phyloP scores from a whole-genome alignment of 2,113 vertebrate genomes.

The Tylochromis polylepis region DNA sequence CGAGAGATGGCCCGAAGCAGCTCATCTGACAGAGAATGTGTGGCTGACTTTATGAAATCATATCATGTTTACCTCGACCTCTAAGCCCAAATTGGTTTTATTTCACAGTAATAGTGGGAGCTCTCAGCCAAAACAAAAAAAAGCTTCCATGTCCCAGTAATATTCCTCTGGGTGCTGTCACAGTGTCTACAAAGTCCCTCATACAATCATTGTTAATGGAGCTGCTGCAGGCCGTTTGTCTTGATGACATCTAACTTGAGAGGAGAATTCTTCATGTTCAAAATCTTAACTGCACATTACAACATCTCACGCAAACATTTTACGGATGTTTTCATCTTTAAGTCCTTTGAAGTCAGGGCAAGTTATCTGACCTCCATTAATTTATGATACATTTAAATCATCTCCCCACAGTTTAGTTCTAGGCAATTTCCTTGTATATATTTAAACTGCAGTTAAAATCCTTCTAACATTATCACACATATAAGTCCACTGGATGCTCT shows the following conservation, averaged over 20 bases:
- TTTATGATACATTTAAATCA: neutral
- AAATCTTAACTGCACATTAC: neutral
- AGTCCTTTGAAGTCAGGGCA: neutral
- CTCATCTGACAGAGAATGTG: constrained; percentile 10
- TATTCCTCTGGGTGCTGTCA: constrained; percentile 30
- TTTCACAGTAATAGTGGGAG: constrained; percentile 15
- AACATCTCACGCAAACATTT: neutral
- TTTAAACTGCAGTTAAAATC: neutral
- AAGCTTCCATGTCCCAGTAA: constrained; percentile 21
- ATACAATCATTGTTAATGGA: constrained; percentile 30
- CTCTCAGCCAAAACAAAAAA: constrained; percentile 9
- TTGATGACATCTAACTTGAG: constrained; percentile 8
- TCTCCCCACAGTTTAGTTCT: neutral
- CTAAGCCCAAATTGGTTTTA: constrained; percentile 29
- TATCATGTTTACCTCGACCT: constrained; percentile 44
- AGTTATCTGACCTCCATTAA: neutral
- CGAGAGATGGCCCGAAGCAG: constrained; percentile 23
- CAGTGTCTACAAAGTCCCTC: neutral
- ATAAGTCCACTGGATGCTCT: neutral
- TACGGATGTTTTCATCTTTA: neutral
- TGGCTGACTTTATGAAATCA: constrained; percentile 34
- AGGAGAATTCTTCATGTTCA: neutral
- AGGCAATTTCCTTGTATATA: neutral
- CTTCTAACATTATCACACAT: neutral
- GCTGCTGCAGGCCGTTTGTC: constrained; percentile 13